A percentile compares a stretch with the other conserved stretches of the same genome.
Evolutionary conservation across 2,113 vertebrate species (phyloP).

Genomic region (human): DNA sequence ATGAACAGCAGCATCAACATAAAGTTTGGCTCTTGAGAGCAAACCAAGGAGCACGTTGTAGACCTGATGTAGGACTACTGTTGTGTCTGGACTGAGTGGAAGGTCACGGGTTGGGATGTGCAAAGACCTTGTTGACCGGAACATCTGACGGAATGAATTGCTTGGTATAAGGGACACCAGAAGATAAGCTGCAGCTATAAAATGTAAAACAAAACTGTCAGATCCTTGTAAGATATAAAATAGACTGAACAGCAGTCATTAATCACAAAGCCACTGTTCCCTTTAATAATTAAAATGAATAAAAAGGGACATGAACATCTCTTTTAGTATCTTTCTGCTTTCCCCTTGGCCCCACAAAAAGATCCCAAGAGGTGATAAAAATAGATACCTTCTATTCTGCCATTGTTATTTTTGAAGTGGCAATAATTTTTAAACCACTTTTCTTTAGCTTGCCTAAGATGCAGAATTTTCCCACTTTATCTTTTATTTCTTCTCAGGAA

Average conservation of each 20-base stretch:
- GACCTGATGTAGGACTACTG: constrained; percentile 97
- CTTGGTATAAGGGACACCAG: constrained; percentile 99
- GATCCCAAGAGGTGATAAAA: not conserved
- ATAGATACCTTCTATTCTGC: not conserved
- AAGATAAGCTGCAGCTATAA: constrained; percentile 97
- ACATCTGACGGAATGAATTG: constrained; percentile 99
- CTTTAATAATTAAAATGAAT: constrained; percentile 62
- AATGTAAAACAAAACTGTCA: constrained; percentile 81
- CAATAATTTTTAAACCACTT: constrained; percentile 40
- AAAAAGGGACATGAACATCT: constrained; percentile 60
- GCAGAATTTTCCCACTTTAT: not conserved
- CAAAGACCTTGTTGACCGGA: constrained; percentile 97
- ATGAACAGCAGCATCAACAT: constrained; percentile 97
- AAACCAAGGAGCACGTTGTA: constrained; percentile 97
- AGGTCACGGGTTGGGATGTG: constrained; percentile 97
- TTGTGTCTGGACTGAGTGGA: constrained; percentile 97
- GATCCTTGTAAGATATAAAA: constrained; percentile 64
- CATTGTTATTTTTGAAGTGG: constrained; percentile 7
- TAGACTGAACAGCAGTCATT: constrained; percentile 73
- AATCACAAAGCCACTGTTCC: constrained; percentile 72
- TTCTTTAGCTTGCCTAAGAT: constrained; percentile 4
- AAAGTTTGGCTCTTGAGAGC: constrained; percentile 96
- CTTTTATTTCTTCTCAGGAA: constrained; percentile 34
- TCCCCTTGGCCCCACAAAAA: constrained; percentile 20
- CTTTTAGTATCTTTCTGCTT: constrained; percentile 47